Evolutionary conservation across 2,888 invertebrate genomes (phyloP).

Genomic region (Drosophila infuscata): DNA sequence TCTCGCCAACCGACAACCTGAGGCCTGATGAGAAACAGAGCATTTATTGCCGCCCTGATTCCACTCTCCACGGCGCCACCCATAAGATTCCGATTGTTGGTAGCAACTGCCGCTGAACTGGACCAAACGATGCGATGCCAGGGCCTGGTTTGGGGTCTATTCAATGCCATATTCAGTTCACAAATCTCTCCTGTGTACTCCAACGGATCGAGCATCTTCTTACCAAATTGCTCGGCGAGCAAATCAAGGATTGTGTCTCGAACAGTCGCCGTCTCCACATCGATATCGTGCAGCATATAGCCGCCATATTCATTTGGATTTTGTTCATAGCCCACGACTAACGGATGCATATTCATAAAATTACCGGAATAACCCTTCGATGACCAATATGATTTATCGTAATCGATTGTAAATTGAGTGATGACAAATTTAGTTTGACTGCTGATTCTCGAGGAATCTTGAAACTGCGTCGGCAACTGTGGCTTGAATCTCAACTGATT

Average conservation of each 20-base stretch:
- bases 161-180: slow-evolving; percentile 58
- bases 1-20: slow-evolving; percentile 83
- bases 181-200: slow-evolving; percentile 66
- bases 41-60: slow-evolving; percentile 80
- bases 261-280: slow-evolving; percentile 46
- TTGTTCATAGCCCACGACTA: slow-evolving; percentile 74
- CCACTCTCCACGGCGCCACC: slow-evolving; percentile 84
- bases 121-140: slow-evolving; percentile 84
- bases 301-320: slow-evolving; percentile 66
- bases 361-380: slow-evolving; percentile 77
- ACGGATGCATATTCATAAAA: slow-evolving; percentile 65
- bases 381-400: slow-evolving; percentile 78
- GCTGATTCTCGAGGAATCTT: slow-evolving; percentile 4
- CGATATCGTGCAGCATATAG: slow-evolving; percentile 71
- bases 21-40: slow-evolving; percentile 80
- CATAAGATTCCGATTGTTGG: slow-evolving; percentile 81
- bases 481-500: slow-evolving; percentile 75
- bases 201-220: slow-evolving; percentile 75
- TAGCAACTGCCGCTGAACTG: slow-evolving; percentile 79
- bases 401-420: slow-evolving; percentile 76
- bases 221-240: slow-evolving; percentile 72
- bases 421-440: slow-evolving; percentile 33
- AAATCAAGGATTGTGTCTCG: slow-evolving; percentile 61
- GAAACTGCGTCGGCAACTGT: slow-evolving; percentile 67
- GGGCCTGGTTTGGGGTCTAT: slow-evolving; percentile 74